Evolutionary conservation across 1,140 invertebrate species (phyloP), one percentile per base, ranked within the genome.

Genomic region (Drosophila baimaii): DNA sequence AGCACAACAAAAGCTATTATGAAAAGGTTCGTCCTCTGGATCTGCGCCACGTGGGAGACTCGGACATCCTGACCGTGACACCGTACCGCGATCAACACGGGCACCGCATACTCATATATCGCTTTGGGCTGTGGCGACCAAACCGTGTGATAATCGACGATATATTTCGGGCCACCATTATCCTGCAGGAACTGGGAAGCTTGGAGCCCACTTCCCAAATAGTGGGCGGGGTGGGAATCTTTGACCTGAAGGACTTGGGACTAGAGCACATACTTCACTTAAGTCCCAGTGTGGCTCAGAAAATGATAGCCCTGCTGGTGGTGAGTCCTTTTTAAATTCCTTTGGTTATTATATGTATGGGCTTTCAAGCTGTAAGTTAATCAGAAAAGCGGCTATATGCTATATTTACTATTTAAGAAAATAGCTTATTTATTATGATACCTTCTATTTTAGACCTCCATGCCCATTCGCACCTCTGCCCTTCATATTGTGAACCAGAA

Each of bases 401-500:
- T 12, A 25, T 25, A 17, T 37, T 12, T 27, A 23, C 10, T 8
- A 27, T 5, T 12, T 31, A 3, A 9, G 12, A 9, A 2, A 19
- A 19, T 51, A 5, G 17, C 54, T 12, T 29, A 35, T 23, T 21
- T 5, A n/a, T 35, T 17, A 23, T 52, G 4, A 21, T 25, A 2
- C 17, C 49, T 41, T 29, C 57, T 65, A 93, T 93, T 55, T 3
- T 88, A 95, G 93, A 95, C 95, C 0, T 94, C 95, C 55, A 96
- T 96, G 85, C 96, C 96, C 0, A 94, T 96, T 74, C 95, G 94
- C 37, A 96, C 95, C 0, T 92, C 95, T 64, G 95, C 95, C 0
- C 94, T 97, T 39, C 96, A 97, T 89, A 95, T 97, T 41, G 93
- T 97, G 1, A 94, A 96, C 79, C 95, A 97, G 79, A 95, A 96